phyloP scores from a whole-genome alignment of 2,888 invertebrate genomes.

The Alcis repandata region DNA sequence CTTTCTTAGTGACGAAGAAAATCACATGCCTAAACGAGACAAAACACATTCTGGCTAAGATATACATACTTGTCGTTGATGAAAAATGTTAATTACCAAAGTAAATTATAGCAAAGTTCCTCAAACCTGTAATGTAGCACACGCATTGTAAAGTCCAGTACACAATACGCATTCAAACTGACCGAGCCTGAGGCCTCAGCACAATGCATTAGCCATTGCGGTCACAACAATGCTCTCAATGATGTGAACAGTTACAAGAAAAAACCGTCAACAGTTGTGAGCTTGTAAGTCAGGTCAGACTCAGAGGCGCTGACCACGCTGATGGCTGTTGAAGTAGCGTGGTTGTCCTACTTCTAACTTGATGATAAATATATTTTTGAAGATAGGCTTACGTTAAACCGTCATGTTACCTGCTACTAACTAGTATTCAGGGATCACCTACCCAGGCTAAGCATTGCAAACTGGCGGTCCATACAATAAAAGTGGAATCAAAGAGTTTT shows the following conservation, averaged over 20 bases:
- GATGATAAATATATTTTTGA: background rate
- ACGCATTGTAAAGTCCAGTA: conserved; percentile 15
- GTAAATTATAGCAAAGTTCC: background rate
- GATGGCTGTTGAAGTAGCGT: conserved; percentile 13
- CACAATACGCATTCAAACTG: conserved; percentile 24
- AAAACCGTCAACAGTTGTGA: conserved; percentile 16
- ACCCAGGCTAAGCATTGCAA: no score
- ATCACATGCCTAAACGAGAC: no score
- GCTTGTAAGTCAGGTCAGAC: background rate
- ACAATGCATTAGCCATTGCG: conserved; percentile 39
- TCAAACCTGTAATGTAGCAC: conserved; percentile 18
- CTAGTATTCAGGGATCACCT: no score
- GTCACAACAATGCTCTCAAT: conserved; percentile 39
- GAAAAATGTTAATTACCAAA: background rate
- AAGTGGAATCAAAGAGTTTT: no score
- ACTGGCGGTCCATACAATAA: no score
- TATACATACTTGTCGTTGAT: background rate
- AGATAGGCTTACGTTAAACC: no score
- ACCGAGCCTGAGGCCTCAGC: conserved; percentile 19
- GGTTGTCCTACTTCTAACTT: background rate
- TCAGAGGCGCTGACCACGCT: conserved; percentile 5
- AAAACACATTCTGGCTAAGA: no score
- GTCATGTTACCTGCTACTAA: no score
- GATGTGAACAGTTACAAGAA: conserved; percentile 36
- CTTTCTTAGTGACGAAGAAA: no score